These are phyloP conservation scores for Hippoglossus hippoglossus DNA, from an alignment of 2,797 vertebrate genomes.

Conservation along the genomic window DNA sequence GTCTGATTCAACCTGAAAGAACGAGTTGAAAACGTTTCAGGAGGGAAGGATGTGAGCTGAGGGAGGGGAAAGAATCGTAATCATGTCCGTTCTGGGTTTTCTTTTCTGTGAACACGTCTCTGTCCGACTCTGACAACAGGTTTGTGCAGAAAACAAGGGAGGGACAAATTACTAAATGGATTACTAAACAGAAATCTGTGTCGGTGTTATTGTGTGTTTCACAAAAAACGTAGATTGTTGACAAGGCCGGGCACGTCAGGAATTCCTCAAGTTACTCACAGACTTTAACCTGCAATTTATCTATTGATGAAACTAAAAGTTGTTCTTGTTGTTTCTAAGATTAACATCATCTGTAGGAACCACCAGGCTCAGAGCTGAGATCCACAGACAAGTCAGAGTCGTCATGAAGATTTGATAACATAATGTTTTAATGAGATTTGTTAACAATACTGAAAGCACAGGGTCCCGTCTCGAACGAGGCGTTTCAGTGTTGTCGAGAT, in stretches of 20 bases:
- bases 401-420: too few relatives aligned
- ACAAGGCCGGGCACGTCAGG: constrained; percentile 45
- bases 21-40: background rate
- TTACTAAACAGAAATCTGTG: background rate
- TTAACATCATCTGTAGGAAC: too few relatives aligned
- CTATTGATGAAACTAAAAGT: too few relatives aligned
- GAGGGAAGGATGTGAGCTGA: background rate
- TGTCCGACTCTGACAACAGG: constrained; percentile 1
- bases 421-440: too few relatives aligned
- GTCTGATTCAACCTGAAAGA: constrained; percentile 1
- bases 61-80: background rate
- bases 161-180: constrained; percentile 4
- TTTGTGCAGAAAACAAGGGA: background rate
- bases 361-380: too few relatives aligned
- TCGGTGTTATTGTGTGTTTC: background rate
- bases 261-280: constrained; percentile 29
- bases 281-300: background rate
- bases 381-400: too few relatives aligned
- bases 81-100: too few relatives aligned
- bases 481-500: background rate
- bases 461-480: too few relatives aligned
- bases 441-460: too few relatives aligned
- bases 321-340: too few relatives aligned
- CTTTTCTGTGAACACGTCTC: background rate
- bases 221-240: background rate